Evolutionary conservation across 2,888 invertebrate genomes (phyloP).

Genomic region (Cheilosia grossa): DNA sequence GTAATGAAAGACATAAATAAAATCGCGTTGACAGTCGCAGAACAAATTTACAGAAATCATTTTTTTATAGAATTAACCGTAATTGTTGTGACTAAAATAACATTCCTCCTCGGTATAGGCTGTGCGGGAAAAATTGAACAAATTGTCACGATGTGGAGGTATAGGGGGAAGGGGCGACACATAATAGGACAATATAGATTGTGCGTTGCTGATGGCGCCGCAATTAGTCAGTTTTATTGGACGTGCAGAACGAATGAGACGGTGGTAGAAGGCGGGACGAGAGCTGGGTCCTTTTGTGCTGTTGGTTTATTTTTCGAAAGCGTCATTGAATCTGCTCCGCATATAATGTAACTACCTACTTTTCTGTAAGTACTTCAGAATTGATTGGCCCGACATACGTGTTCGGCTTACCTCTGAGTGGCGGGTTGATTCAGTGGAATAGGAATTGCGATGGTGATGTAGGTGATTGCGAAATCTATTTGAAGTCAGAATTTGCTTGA

Average conservation of each 20-base stretch:
- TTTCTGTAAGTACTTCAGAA: neutral
- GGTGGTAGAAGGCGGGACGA: slow-evolving; percentile 12
- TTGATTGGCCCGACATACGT: slow-evolving; percentile 20
- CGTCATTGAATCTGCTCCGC: slow-evolving; percentile 17
- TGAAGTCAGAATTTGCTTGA: too few relatives aligned
- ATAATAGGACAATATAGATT: slow-evolving; percentile 34
- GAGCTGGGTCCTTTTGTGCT: slow-evolving; percentile 13
- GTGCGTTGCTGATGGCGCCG: slow-evolving; percentile 55
- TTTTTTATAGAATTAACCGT: slow-evolving; percentile 67
- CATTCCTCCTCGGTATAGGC: slow-evolving; percentile 14
- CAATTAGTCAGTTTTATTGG: slow-evolving; percentile 66
- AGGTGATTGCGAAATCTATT: too few relatives aligned
- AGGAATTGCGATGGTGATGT: too few relatives aligned
- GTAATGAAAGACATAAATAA: slow-evolving; percentile 46
- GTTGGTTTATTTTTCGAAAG: slow-evolving; percentile 18
- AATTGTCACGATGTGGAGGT: slow-evolving; percentile 15
- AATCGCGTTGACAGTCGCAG: slow-evolving; percentile 12
- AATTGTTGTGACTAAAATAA: slow-evolving; percentile 59
- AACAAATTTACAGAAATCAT: slow-evolving; percentile 41
- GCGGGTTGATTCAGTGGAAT: neutral
- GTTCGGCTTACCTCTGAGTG: neutral
- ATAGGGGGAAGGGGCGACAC: neutral
- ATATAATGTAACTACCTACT: neutral
- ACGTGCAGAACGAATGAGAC: slow-evolving; percentile 48
- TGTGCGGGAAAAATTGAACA: neutral